Percentiles rank a stretch among this genome's conserved stretches.
These are phyloP conservation scores for Crocodylus rhombifer DNA, from an alignment of 2,797 vertebrate genomes.

Conservation along the genomic window DNA sequence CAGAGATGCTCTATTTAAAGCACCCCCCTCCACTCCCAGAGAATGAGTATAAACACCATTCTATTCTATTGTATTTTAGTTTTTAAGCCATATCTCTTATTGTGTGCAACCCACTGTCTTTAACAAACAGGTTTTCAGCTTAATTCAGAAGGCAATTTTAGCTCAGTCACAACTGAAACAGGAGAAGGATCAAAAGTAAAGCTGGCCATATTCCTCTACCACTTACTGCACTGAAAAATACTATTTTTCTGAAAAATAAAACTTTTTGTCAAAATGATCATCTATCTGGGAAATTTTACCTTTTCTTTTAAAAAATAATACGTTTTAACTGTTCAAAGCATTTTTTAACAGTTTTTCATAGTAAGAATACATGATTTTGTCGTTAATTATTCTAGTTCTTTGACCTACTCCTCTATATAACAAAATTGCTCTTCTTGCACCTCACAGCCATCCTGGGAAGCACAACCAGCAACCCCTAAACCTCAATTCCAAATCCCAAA, in stretches of 20 bases:
- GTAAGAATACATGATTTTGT: too few relatives aligned
- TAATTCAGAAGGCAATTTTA: neutral
- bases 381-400: too few relatives aligned
- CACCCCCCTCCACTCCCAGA: too few relatives aligned
- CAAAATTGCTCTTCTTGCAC: too few relatives aligned
- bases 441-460: too few relatives aligned
- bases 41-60: too few relatives aligned
- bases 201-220: neutral
- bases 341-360: too few relatives aligned
- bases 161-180: neutral
- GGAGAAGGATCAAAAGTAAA: neutral
- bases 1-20: too few relatives aligned
- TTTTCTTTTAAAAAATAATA: neutral
- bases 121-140: neutral
- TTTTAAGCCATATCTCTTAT: neutral
- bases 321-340: too few relatives aligned
- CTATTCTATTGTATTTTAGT: neutral
- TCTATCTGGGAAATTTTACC: neutral
- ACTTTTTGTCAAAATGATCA: neutral
- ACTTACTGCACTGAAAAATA: neutral
- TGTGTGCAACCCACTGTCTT: neutral
- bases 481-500: too few relatives aligned
- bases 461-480: too few relatives aligned
- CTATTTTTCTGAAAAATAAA: neutral
- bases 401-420: too few relatives aligned